Evolutionary conservation across 2,113 vertebrate genomes (phyloP).

Genomic region (Australoheros scitulus): DNA sequence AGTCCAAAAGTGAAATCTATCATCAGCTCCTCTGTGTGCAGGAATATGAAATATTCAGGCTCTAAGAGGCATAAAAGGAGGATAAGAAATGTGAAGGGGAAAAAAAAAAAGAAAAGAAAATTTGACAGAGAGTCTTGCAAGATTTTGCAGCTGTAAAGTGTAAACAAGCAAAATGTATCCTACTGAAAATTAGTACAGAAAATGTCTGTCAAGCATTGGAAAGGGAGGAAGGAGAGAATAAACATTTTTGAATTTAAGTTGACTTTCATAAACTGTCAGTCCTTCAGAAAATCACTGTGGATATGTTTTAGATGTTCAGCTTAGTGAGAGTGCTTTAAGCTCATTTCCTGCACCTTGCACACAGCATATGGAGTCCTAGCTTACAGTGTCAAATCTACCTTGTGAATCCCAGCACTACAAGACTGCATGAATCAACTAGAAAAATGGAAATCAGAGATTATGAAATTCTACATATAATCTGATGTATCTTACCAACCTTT

Average conservation of each 20-base stretch:
- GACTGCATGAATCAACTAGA: background rate
- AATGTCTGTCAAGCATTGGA: background rate
- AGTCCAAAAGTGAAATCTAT: slow-evolving; percentile 20
- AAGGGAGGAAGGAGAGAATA: background rate
- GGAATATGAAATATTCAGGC: slow-evolving; percentile 44
- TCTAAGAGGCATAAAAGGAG: slow-evolving; percentile 13
- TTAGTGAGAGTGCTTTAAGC: no score
- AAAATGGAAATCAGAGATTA: background rate
- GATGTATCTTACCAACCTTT: slow-evolving; percentile 83
- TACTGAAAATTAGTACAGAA: background rate
- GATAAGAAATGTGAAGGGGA: slow-evolving; percentile 7
- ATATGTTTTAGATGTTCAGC: background rate
- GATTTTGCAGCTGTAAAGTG: background rate
- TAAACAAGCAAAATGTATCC: background rate
- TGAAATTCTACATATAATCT: background rate
- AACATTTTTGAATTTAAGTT: background rate
- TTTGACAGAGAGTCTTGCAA: background rate
- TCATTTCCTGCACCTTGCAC: background rate
- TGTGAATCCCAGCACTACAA: background rate
- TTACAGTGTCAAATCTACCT: background rate
- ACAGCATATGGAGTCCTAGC: background rate
- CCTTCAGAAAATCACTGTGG: background rate
- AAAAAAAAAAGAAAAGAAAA: background rate
- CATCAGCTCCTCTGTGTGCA: background rate
- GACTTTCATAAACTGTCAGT: background rate